Evolutionary conservation across 2,888 invertebrate genomes (phyloP), one percentile per base, ranked within the genome.

Genomic region (Caradrina clavipalpis): DNA sequence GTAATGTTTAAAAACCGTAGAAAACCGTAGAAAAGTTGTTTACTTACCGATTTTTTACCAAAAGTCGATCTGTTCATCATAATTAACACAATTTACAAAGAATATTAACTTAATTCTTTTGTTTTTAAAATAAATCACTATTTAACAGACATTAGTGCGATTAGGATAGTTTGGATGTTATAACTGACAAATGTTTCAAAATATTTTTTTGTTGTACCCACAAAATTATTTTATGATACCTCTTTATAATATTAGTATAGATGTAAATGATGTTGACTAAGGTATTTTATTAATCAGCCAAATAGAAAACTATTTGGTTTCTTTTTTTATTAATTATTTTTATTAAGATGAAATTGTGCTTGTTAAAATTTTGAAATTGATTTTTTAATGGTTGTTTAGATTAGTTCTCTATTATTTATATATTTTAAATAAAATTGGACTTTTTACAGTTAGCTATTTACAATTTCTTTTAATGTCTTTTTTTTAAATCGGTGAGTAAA

Each of bases 41-140:
- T 66, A 86, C 86, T 86, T n/a, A 86, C 86, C 64, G 78, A 70
- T 74, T 84, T 86, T 65, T 73, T 85, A n/a, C 80, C 81, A 74
- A 88, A 86, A 6, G 73, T 80, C 17, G 69, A 68, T 74, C 87
- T 81, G 35, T 82, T 81, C 83, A 83, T 86, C 51, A 59, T 85
- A 45, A n/a, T 35, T 35, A 21, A n/a, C 45, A 62, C 61, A 31
- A n/a, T 17, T 39, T 21, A 13, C 10, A 45, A 39, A 57, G 13
- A 68, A 42, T 54, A 35, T 1, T 22, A 0, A 15, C 19, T 51
- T 49, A 22, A 56, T 53, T 53, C 26, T 49, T 21, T 50, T 57
- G 26, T 76, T 75, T 75, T 65, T 17, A 3, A 47, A 21, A 21
- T 39, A 51, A 42, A 35, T 65, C 17, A 66, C 45, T 49, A 8